Evolutionary conservation across 2,888 invertebrate genomes (phyloP), one percentile per base, ranked within the genome.

Genomic region (Neoascia interrupta): DNA sequence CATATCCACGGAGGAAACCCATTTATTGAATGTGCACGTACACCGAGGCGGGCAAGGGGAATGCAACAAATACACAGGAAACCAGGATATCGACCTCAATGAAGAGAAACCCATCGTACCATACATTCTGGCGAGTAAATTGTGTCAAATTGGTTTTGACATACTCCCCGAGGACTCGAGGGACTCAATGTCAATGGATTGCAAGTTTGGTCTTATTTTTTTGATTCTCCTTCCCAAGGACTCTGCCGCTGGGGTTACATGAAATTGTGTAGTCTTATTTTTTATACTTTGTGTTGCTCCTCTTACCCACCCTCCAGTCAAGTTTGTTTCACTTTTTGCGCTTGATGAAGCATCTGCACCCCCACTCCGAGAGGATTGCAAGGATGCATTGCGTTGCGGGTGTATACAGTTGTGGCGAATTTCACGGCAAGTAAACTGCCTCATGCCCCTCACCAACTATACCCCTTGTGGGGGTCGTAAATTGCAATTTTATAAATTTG

Each of bases 401-500:
- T 31, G 31, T 31, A 31, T n/a, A 3, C 10, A 31, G 4, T 31
- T 2, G 31, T 3, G n/a, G 8, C 31, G 31, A 31, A 8, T n/a
- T n/a, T n/a, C 10, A 4, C 31, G 31, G 8, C 4, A 31, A 53
- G 66, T 53, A 58, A 58, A 58, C 49, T 37, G 28, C 43, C 51
- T 23, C 31, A 26, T 56, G 51, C 21, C 64, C 23, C 58, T 53
- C 63, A n/a, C n/a, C 31, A 3, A 6, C 23, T 23, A 39, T 5
- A 60, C 58, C 70, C 66, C 41, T 49, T 54, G 54, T 60, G 66
- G 54, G 49, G 43, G 72, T 56, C 72, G 61, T 79, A 79, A 72
- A 72, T 72, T 79, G 79, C 79, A 79, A 73, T 73, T 72, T 79
- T 73, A 79, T 79, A 79, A 79, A 79, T 79, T 79, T 79, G 79